Conservation (phyloP, 2,113 vertebrate species). For the Hypomesus transpacificus region DNA sequence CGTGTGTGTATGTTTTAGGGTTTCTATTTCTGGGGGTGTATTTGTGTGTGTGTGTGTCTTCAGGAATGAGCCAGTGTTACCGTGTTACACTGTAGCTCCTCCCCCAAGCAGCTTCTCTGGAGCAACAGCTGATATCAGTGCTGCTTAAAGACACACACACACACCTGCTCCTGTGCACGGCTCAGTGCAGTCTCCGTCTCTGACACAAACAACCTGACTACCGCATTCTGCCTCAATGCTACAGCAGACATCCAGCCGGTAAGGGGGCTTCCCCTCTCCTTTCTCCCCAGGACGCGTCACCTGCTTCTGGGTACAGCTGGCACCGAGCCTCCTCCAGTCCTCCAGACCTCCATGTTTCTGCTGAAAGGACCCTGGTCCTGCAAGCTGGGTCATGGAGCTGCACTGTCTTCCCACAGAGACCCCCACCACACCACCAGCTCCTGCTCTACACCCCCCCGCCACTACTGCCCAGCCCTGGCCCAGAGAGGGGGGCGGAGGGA, state of each 20-base stretch:
- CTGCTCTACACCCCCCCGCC: conserved; percentile 58
- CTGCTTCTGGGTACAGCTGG: conserved; percentile 28
- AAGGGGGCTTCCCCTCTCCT: conserved; percentile 39
- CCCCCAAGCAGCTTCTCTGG: conserved; percentile 61
- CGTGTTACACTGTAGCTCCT: conserved; percentile 59
- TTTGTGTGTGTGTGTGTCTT: conserved; percentile 67
- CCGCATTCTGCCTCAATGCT: conserved; percentile 35
- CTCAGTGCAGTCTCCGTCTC: not conserved
- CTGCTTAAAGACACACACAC: conserved; percentile 51
- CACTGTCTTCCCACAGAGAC: conserved; percentile 53
- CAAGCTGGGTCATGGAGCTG: conserved; percentile 56
- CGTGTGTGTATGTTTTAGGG: conserved; percentile 41
- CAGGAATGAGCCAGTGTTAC: conserved; percentile 55
- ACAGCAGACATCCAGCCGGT: conserved; percentile 38
- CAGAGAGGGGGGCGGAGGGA: conserved; percentile 51
- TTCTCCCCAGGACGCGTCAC: conserved; percentile 32
- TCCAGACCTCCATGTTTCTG: conserved; percentile 26
- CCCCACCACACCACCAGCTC: conserved; percentile 52
- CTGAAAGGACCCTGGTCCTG: conserved; percentile 32
- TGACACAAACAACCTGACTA: conserved; percentile 31
- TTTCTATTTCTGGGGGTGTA: conserved; percentile 68
- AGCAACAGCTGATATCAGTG: conserved; percentile 66
- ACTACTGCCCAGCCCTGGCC: conserved; percentile 48
- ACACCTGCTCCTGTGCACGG: not conserved
- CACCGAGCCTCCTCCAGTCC: conserved; percentile 28